Base-by-base conservation (phyloP, 2,113 vertebrate species). In the Seriola dumerili region DNA sequence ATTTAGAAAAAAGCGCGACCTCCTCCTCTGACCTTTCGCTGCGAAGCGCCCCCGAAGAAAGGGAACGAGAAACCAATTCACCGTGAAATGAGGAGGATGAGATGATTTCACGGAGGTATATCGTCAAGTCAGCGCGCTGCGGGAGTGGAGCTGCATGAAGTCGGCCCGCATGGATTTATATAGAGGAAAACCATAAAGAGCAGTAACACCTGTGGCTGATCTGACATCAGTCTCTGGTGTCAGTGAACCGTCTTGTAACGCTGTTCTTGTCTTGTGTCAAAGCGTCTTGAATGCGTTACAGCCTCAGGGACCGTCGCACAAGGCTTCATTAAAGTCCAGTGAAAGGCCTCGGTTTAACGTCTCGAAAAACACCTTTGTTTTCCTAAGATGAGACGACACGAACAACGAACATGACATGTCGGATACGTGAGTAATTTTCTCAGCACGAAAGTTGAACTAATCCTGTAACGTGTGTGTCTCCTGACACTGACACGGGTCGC, bases 21-120 rank as follows among this genome's bases (percentile, higher is more conserved):
- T 75, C 72, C 70, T 42, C 50, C 80, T 34, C 40, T 89, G 90
- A 93, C 86, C 90, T 90, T 88, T 72, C 76, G 74, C 83, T n/a
- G n/a, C n/a, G n/a, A n/a, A n/a, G n/a, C n/a, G n/a, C n/a, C n/a
- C 85, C 40, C 25, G 25, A 29, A 29, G 5, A 0, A n/a, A n/a
- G 2, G 77, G 82, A 77, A 42, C 23, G 80, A 80, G 65, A 87
- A 81, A 87, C 88, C n/a, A 80, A 89, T 89, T 88, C 68, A 61
- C 65, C 1, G 21, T 67, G 71, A 91, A 90, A 90, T 80, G 83
- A 85, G 67, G 68, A 72, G 75, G 84, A 84, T 74, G 17, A 72
- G 71, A 88, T 88, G 73, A 87, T 91, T 85, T 86, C 62, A 57
- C 36, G 0, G 73, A 58, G 84, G 71, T 76, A 76, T 65, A 76